phyloP scores from a whole-genome alignment of 2,113 vertebrate species.

The Pelecanus crispus region DNA sequence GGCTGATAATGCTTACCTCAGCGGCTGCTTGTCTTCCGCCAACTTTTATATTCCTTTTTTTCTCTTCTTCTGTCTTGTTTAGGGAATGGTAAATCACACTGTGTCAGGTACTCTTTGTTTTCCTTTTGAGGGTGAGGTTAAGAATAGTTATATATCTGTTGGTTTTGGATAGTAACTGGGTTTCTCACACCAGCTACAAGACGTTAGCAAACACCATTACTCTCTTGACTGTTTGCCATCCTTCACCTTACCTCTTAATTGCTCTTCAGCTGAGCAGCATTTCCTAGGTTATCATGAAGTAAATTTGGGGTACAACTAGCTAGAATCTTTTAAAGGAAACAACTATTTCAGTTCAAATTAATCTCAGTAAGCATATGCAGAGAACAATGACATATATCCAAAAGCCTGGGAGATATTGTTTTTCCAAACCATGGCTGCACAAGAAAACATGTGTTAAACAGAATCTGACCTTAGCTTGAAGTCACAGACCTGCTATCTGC shows the following conservation, averaged over 20 bases:
- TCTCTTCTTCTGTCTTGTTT: not conserved
- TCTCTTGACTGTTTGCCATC: rapidly evolving
- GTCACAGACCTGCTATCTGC: not conserved
- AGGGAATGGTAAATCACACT: not conserved
- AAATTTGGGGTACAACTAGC: not conserved
- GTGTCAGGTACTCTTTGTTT: not conserved
- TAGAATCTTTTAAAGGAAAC: not conserved
- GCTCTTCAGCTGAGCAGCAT: not conserved
- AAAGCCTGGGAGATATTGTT: not conserved
- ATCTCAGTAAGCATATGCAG: not conserved
- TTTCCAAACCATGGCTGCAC: not conserved
- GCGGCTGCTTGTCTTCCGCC: not conserved
- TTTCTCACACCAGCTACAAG: not conserved
- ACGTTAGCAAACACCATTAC: not conserved
- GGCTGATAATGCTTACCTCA: not conserved
- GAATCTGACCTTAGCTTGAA: not conserved
- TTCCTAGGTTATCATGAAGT: not conserved
- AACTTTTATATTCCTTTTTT: not conserved
- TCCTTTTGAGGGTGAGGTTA: not conserved
- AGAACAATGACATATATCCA: not conserved
- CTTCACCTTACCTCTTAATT: not conserved
- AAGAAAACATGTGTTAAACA: not conserved
- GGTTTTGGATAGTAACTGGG: not conserved
- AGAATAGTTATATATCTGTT: not conserved
- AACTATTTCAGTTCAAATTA: not conserved